Base-by-base conservation (phyloP, 2,888 invertebrate species). In the Drosophila acutilabella region DNA sequence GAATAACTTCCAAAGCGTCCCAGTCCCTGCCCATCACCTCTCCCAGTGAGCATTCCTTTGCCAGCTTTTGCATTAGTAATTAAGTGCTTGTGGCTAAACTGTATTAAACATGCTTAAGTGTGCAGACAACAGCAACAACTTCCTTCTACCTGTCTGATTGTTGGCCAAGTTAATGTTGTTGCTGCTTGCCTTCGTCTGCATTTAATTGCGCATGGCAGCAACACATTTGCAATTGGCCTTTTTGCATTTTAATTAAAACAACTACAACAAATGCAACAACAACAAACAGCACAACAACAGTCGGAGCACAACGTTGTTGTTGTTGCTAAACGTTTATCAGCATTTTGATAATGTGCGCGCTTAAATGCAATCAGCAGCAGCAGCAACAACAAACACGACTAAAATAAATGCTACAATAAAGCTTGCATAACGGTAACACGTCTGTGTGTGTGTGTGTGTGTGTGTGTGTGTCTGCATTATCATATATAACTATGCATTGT, bases 21-120 rank as follows among this genome's bases (percentile, higher is more conserved):
- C 38, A 20, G 13, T 3, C 11, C 6, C 41, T 40, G 11, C 44
- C 41, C 16, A 13, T n/a, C 30, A 16, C 48, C 30, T 20, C 2
- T 30, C 30, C 30, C 30, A 8, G 30, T 8, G 8, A 30, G 6
- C 38, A 33, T 45, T 20, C 44, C n/a, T 44, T n/a, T 18, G 14
- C 11, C 13, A 14, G 41, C 61, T 45, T 40, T 51, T 75, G 80
- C 82, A 84, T 91, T 89, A 81, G 85, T 90, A 89, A 91, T 90
- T 91, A 91, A 90, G 91, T 88, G 88, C 90, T 91, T 91, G 91
- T 87, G 91, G 90, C 91, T 90, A 91, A 90, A 90, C 90, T 91
- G 90, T 90, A 90, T 91, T 90, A 91, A 91, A 90, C 89, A 90
- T 90, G 91, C 89, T 87, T 90, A 90, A 91, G 88, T 91, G 90